A percentile compares a stretch with the other conserved stretches of the same genome.
phyloP scores from a whole-genome alignment of 2,797 vertebrate species.

The Trematomus bernacchii region DNA sequence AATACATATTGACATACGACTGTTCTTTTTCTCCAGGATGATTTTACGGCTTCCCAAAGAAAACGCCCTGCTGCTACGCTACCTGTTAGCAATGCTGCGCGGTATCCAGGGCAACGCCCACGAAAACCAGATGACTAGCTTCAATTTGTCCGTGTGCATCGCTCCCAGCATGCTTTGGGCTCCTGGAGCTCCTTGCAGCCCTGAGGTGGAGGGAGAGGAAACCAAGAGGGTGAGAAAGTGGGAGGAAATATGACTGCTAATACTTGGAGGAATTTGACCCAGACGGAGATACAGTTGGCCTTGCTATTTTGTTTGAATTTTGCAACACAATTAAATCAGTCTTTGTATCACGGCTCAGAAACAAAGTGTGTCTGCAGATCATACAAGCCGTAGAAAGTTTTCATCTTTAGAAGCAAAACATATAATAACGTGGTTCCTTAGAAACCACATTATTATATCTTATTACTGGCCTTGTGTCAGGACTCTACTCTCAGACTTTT shows the following conservation, averaged over 20 bases:
- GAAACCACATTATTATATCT: neutral
- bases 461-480: neutral
- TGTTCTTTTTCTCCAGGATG: constrained; percentile 79
- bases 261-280: constrained; percentile 25
- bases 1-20: too few species aligned
- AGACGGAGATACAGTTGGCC: neutral
- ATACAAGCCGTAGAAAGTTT: neutral
- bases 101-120: constrained; percentile 88
- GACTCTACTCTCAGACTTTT: neutral
- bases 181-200: constrained; percentile 83
- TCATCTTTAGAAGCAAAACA: too few species aligned
- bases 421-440: too few species aligned
- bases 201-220: constrained; percentile 89
- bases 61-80: constrained; percentile 88
- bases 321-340: constrained; percentile 30
- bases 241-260: neutral
- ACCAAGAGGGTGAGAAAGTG: constrained; percentile 88
- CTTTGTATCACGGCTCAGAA: constrained; percentile 6
- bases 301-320: neutral
- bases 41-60: constrained; percentile 89
- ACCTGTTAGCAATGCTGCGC: constrained; percentile 90
- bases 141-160: constrained; percentile 94
- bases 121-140: constrained; percentile 95
- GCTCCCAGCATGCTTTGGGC: constrained; percentile 95
- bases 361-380: constrained; percentile 21